These are phyloP conservation scores for Alcis repandata DNA, from an alignment of 2,888 invertebrate genomes.

Conservation along the genomic window DNA sequence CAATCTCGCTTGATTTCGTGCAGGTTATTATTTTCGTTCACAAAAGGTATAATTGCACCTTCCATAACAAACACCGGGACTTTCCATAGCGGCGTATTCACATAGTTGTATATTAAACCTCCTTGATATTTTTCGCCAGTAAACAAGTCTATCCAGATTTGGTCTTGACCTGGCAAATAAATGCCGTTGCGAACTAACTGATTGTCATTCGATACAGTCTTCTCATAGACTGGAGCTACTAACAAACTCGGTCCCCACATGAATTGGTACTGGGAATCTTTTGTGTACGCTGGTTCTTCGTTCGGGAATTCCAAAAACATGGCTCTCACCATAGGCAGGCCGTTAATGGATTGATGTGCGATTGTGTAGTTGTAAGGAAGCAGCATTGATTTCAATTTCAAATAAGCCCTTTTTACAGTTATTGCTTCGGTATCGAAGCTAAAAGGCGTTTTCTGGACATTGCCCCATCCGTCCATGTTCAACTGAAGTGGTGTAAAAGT, in stretches of 20 bases:
- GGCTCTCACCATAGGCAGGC: slow-evolving; percentile 77
- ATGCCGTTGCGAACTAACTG: slow-evolving; percentile 65
- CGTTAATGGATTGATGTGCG: slow-evolving; percentile 66
- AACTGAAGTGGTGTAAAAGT: slow-evolving; percentile 79
- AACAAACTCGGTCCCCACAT: slow-evolving; percentile 82
- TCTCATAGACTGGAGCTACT: slow-evolving; percentile 74
- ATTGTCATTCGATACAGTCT: slow-evolving; percentile 46
- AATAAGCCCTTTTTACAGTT: slow-evolving; percentile 74
- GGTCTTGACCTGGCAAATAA: slow-evolving; percentile 69
- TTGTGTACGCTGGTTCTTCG: slow-evolving; percentile 65
- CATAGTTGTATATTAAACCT: slow-evolving; percentile 72
- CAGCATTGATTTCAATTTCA: slow-evolving; percentile 78
- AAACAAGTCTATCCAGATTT: slow-evolving; percentile 77
- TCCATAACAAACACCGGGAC: slow-evolving; percentile 77
- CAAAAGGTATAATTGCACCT: slow-evolving; percentile 78
- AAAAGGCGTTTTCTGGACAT: slow-evolving; percentile 74
- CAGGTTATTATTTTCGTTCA: slow-evolving; percentile 75
- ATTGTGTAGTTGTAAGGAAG: slow-evolving; percentile 80
- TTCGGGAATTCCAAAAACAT: slow-evolving; percentile 79
- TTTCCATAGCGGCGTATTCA: slow-evolving; percentile 74
- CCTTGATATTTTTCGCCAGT: slow-evolving; percentile 77
- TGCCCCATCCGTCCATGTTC: slow-evolving; percentile 83
- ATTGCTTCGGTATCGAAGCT: slow-evolving; percentile 70
- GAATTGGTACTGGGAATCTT: slow-evolving; percentile 77
- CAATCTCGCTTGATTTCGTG: slow-evolving; percentile 66